A percentile compares a stretch with the other conserved stretches of the same genome.
phyloP scores from a whole-genome alignment of 2,888 invertebrate genomes.

The Cynaeus angustus region DNA sequence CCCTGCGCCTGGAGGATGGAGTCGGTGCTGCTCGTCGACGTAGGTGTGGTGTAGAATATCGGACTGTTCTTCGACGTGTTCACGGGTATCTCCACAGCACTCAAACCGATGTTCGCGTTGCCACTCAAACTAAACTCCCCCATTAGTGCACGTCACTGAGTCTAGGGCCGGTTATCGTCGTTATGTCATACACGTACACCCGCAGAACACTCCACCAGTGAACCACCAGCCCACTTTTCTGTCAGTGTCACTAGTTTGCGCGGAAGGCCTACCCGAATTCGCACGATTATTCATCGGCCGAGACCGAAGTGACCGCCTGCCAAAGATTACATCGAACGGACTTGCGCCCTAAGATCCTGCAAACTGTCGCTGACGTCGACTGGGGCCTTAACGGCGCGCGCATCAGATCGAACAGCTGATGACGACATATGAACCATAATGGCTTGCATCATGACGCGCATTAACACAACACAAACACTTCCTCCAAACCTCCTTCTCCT shows the following conservation, averaged over 20 bases:
- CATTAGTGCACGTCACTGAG: constrained; percentile 70
- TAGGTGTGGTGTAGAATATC: constrained; percentile 70
- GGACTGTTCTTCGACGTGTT: constrained; percentile 63
- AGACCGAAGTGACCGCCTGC: constrained; percentile 58
- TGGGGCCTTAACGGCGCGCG: constrained; percentile 57
- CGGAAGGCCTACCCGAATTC: constrained; percentile 59
- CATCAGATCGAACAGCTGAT: constrained; percentile 66
- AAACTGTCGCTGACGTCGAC: constrained; percentile 49
- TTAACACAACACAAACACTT: constrained; percentile 35
- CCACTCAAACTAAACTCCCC: constrained; percentile 72
- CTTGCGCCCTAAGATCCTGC: constrained; percentile 52
- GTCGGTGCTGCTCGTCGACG: constrained; percentile 57
- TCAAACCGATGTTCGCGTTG: constrained; percentile 71
- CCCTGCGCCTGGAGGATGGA: constrained; percentile 60
- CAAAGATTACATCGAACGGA: constrained; percentile 61
- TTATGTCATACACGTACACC: constrained; percentile 67
- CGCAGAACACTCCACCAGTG: constrained; percentile 67
- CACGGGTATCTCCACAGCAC: constrained; percentile 70
- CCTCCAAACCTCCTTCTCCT: constrained; percentile 13
- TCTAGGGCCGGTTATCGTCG: constrained; percentile 62
- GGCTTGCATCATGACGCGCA: constrained; percentile 48
- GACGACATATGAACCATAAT: constrained; percentile 60
- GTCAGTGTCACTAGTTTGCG: constrained; percentile 65
- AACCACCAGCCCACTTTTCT: constrained; percentile 68
- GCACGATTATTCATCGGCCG: constrained; percentile 56